Conservation (phyloP, 2,888 invertebrate genomes). For the Anticlea derivata region DNA sequence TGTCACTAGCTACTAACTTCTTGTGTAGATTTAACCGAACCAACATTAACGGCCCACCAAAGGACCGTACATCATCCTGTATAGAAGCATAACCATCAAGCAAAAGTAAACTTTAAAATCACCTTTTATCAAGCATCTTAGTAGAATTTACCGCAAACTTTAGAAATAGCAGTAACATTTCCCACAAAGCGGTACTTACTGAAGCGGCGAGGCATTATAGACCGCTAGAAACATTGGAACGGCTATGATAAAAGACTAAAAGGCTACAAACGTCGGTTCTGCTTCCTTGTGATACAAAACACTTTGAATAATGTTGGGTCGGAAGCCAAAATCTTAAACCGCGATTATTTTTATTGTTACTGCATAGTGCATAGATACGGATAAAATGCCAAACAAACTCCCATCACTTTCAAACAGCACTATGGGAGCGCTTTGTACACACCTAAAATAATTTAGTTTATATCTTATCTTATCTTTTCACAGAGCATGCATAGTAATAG, state of each 20-base stretch:
- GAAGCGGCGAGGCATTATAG: conserved; percentile 31
- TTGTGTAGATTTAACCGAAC: neutral
- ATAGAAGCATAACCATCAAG: conserved; percentile 21
- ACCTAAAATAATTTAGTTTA: neutral
- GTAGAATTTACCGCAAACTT: conserved; percentile 27
- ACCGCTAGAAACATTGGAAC: conserved; percentile 41
- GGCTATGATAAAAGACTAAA: conserved; percentile 48
- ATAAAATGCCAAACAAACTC: neutral
- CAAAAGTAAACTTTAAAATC: conserved; percentile 24
- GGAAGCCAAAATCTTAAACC: conserved; percentile 65
- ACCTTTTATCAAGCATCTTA: conserved; percentile 26
- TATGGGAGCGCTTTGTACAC: too few species aligned
- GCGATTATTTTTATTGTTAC: conserved; percentile 54
- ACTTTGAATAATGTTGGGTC: conserved; percentile 58
- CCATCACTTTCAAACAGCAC: neutral
- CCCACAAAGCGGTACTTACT: conserved; percentile 34
- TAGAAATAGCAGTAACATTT: conserved; percentile 33
- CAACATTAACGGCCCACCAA: neutral
- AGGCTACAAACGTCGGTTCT: conserved; percentile 45
- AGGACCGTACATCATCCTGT: conserved; percentile 3
- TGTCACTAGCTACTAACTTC: too few species aligned
- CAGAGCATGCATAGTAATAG: too few species aligned
- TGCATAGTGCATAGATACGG: too few species aligned
- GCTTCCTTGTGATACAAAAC: conserved; percentile 54
- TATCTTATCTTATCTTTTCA: conserved; percentile 6